A percentile compares a stretch with the other conserved stretches of the same genome.
phyloP scores from a whole-genome alignment of 2,797 vertebrate species.

The Falco cherrug region DNA sequence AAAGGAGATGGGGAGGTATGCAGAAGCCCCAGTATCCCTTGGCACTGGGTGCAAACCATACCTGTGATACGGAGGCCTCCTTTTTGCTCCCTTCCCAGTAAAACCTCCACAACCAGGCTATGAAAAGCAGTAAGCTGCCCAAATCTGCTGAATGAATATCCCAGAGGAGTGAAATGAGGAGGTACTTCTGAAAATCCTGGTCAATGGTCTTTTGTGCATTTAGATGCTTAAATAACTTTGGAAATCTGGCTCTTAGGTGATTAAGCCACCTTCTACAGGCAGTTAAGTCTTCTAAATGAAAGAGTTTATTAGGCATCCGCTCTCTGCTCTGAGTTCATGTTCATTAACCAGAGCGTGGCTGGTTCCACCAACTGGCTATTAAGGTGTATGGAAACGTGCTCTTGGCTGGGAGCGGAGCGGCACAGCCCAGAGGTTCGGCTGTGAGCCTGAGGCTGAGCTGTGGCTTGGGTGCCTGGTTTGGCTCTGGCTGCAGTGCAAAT shows the following conservation, averaged over 20 bases:
- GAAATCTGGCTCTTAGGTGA: slow-evolving; percentile 31
- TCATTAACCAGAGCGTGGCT: slow-evolving; percentile 6
- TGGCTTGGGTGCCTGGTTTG: not conserved
- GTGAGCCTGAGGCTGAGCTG: not conserved
- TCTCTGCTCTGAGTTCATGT: not conserved
- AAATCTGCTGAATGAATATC: not conserved
- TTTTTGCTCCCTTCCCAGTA: not conserved
- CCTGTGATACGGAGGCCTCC: not conserved
- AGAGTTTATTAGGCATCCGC: slow-evolving; percentile 41
- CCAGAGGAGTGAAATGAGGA: not conserved
- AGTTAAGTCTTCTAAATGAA: slow-evolving; percentile 29
- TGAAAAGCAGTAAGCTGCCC: not conserved
- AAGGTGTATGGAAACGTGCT: slow-evolving; percentile 2
- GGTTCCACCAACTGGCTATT: not conserved
- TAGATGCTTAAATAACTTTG: not conserved
- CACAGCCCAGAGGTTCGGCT: not conserved
- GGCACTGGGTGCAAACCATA: not conserved
- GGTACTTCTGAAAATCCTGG: not conserved
- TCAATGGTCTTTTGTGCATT: slow-evolving; percentile 51
- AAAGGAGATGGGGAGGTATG: not conserved
- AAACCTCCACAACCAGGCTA: not conserved
- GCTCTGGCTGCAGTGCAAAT: not conserved
- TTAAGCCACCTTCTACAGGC: slow-evolving; percentile 28
- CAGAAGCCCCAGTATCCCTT: not conserved
- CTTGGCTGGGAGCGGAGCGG: not conserved